Base-by-base conservation (phyloP, 2,113 vertebrate species). In the Corythaixoides concolor region DNA sequence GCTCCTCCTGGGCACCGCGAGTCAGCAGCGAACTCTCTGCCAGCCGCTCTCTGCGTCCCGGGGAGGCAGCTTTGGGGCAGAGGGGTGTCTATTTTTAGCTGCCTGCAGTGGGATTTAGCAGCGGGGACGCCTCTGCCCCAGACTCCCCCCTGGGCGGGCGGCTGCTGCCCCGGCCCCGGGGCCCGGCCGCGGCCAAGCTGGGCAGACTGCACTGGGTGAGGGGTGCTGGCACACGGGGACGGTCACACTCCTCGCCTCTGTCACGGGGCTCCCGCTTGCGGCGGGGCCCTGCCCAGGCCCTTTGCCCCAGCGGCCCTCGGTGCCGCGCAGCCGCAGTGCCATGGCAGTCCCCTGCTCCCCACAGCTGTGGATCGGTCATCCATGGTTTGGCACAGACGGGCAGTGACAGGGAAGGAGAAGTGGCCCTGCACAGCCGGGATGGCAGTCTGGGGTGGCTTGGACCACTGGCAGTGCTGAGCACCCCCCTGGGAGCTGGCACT, bases 121-220 rank as follows among this genome's bases (percentile, higher is more conserved):
- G 66, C 32, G 8, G 70, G 85, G 84, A 90, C 93, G 90, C 91
- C 97, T 96, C 92, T 95, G 96, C 82, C 96, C 93, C 75, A 87
- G 66, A 97, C 92, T 94, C 81, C 86, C 91, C 81, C n/a, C 32
- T 39, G 28, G 41, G 68, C 49, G 94, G 95, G 85, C 74, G 35
- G 84, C 47, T 0, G 2, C 43, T 66, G 13, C 70, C 55, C 8
- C 4, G 8, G 1, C 89, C 74, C 85, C 16, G 5, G 7, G 24
- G 66, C 58, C 18, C 53, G 20, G 80, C 73, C 0, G 11, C 4
- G 7, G 87, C 95, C 95, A 95, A 96, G 83, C 96, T 49, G 89
- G 93, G 86, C 95, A 96, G 94, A 90, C 87, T 93, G 92, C 92
- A 96, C 95, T 97, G 95, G 96, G 96, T 97, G 94, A 97, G 94